Evolutionary conservation across 1,140 invertebrate species (phyloP), one percentile per base, ranked within the genome.

Genomic region (Reticulitermes speratus): DNA sequence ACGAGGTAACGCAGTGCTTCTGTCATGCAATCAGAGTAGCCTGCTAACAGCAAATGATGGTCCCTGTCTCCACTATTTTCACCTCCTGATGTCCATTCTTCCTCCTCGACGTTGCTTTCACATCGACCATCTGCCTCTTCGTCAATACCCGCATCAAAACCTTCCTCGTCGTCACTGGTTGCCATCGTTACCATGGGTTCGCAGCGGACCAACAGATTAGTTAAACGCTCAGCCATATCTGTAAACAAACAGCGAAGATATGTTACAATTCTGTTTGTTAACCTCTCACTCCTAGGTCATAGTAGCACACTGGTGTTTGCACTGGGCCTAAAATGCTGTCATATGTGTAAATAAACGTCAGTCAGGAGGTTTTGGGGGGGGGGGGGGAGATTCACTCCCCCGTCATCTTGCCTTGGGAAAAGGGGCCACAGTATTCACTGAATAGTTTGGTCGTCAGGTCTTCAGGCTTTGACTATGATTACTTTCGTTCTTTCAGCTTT

Each of bases 11-110:
- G 88, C 14, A 91, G 85, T 21, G 91, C 91, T 87, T 91, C 91
- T 48, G 89, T 88, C 87, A 90, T 90, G 87, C 91, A 92, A 84
- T 91, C 90, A 83, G 88, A 87, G 88, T 91, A 92, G 5, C 91
- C 91, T 19, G 89, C 89, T 12, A 89, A 89, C 88, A 86, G 88
- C 25, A 88, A 87, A 85, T 82, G 90, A 45, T 30, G 90, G 48
- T 55, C 88, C 55, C 83, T 90, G 12, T 30, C 89, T 75, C 83
- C 87, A 23, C 32, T 86, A 19, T 38, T 89, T 75, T 84, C 87
- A 19, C 32, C 86, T 11, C 45, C 48, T 44, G 55, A 85, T 44
- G 21, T 85, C 48, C 48, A 44, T 38, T 44, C 48, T 9, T 44
- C 59, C 8, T 59, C 84, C 9, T 59, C 84, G 5, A 44, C 12